These are phyloP conservation scores for Cydia strobilella DNA, from an alignment of 1,140 invertebrate genomes.

Conservation along the genomic window DNA sequence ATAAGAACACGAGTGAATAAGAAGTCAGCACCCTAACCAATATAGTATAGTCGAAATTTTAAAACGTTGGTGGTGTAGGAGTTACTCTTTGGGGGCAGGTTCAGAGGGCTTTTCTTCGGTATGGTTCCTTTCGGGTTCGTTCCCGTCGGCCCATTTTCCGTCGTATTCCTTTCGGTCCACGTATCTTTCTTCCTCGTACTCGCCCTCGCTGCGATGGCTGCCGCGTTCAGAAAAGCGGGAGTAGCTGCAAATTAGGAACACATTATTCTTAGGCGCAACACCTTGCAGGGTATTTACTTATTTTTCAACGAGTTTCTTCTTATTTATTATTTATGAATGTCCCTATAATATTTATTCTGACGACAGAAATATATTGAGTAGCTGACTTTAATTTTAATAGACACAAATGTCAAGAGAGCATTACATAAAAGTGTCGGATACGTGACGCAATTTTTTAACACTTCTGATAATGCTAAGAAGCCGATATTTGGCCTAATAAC, in stretches of 20 bases:
- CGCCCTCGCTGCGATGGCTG: constrained; percentile 86
- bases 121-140: constrained; percentile 64
- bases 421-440: too few species aligned
- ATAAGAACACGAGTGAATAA: constrained; percentile 29
- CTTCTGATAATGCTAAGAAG: too few species aligned
- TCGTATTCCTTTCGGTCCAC: constrained; percentile 82
- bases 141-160: constrained; percentile 82
- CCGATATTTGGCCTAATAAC: too few species aligned
- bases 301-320: too few species aligned
- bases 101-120: constrained; percentile 57
- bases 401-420: too few species aligned
- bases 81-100: constrained; percentile 51
- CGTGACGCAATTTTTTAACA: too few species aligned
- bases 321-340: too few species aligned
- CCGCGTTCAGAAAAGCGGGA: constrained; percentile 80
- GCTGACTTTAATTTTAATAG: too few species aligned
- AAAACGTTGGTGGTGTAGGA: constrained; percentile 51
- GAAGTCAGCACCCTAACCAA: constrained; percentile 21
- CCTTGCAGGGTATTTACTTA: neutral
- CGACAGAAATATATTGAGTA: too few species aligned
- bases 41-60: constrained; percentile 34
- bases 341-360: too few species aligned
- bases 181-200: constrained; percentile 85
- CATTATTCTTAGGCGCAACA: constrained; percentile 30
- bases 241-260: constrained; percentile 56